Conservation (phyloP, 2,888 invertebrate species). For the Chaitophorus viminalis region DNA sequence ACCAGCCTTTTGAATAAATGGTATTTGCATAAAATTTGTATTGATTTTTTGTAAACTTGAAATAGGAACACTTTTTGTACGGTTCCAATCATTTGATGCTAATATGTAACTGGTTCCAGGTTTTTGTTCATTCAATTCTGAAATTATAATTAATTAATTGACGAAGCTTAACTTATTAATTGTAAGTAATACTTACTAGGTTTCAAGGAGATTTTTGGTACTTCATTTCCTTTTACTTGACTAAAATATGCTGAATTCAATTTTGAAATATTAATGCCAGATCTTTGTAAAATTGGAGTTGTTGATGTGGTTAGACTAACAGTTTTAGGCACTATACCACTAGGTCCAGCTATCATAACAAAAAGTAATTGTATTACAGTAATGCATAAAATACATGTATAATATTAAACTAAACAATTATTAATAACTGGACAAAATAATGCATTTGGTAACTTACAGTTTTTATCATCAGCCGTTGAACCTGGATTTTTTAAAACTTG, state of each 20-base stretch:
- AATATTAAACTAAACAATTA: too few relatives aligned
- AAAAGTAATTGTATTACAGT: too few relatives aligned
- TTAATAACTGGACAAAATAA: background rate
- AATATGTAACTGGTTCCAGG: slow-evolving; percentile 44
- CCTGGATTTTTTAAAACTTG: background rate
- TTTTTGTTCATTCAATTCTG: slow-evolving; percentile 44
- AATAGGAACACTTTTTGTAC: slow-evolving; percentile 33
- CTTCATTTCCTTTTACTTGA: slow-evolving; percentile 25
- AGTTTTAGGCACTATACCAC: too few relatives aligned
- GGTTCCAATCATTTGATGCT: slow-evolving; percentile 18
- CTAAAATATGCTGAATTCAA: slow-evolving; percentile 21
- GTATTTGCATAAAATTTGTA: slow-evolving; percentile 50
- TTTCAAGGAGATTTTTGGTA: slow-evolving; percentile 12
- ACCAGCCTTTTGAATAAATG: slow-evolving; percentile 38
- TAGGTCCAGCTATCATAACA: background rate
- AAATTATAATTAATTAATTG: background rate
- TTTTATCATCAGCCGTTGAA: background rate
- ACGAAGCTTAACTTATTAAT: background rate
- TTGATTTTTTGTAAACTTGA: slow-evolving; percentile 46
- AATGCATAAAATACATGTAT: too few relatives aligned
- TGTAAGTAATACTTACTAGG: slow-evolving; percentile 15
- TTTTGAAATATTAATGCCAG: background rate
- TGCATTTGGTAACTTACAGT: slow-evolving; percentile 7
- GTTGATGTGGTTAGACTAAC: background rate
- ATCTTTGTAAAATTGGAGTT: slow-evolving; percentile 38